Evolutionary conservation across 2,888 invertebrate species (phyloP).

Genomic region (Agrotis clavis): DNA sequence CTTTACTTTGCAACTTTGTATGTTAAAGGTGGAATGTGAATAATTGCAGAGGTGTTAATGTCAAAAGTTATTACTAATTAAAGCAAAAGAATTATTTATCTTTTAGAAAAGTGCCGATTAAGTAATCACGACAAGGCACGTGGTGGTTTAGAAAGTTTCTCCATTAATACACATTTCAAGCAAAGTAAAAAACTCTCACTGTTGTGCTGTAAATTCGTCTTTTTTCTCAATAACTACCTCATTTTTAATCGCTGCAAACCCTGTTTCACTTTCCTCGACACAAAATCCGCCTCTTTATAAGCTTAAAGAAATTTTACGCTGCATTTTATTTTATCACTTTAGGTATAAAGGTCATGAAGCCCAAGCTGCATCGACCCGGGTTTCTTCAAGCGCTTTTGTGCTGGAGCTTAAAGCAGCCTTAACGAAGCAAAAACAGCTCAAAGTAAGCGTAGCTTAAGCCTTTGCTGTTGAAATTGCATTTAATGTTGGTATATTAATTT

Average conservation of each 20-base stretch:
- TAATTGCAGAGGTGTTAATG: neutral
- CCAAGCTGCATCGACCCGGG: conserved; percentile 12
- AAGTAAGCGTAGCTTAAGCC: conserved; percentile 44
- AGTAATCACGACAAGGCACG: neutral
- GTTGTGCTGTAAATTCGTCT: neutral
- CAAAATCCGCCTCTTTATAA: conserved; percentile 14
- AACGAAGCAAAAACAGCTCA: conserved; percentile 55
- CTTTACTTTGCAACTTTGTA: neutral
- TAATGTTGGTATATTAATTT: conserved; percentile 35
- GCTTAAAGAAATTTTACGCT: conserved; percentile 27
- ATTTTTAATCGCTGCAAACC: conserved; percentile 17
- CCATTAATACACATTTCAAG: neutral
- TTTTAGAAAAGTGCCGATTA: neutral
- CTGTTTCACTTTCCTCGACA: conserved; percentile 2
- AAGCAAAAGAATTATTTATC: neutral
- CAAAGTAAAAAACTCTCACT: neutral
- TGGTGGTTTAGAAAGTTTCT: neutral
- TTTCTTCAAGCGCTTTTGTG: conserved; percentile 32
- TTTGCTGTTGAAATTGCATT: conserved; percentile 40
- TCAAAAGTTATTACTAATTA: neutral
- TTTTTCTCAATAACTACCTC: neutral
- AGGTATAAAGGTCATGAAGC: conserved; percentile 39
- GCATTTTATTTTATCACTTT: conserved; percentile 45
- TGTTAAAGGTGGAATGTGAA: too few relatives aligned
- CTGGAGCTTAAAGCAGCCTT: conserved; percentile 21